A percentile compares a stretch with the other conserved stretches of the same genome.
Evolutionary conservation across 2,113 vertebrate species (phyloP).

Genomic region (human (Homo sapiens)): DNA sequence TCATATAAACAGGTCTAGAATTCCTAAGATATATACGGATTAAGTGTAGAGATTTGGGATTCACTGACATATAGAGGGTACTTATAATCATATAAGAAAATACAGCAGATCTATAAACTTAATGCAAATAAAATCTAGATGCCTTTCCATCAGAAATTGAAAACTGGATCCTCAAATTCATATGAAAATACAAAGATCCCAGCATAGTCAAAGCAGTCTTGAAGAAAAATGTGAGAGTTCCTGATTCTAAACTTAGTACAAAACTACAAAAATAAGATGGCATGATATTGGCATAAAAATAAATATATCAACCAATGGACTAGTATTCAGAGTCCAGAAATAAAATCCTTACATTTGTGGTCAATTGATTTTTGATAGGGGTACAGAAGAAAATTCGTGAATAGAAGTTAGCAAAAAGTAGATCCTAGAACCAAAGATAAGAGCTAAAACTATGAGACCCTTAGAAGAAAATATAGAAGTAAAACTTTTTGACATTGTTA

Average conservation of each 20-base stretch:
- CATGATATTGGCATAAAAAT: not conserved
- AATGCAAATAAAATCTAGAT: not conserved
- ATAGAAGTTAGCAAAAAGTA: not conserved
- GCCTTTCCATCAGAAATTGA: not conserved
- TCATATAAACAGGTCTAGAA: not conserved
- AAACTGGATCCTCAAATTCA: not conserved
- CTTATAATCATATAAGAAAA: not conserved
- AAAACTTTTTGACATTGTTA: not conserved
- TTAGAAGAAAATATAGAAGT: not conserved
- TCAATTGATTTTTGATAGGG: not conserved
- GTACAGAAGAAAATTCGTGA: not conserved
- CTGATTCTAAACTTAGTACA: not conserved
- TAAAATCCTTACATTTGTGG: not conserved
- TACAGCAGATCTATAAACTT: not conserved
- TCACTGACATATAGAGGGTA: not conserved
- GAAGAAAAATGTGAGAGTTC: not conserved
- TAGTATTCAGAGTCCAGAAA: not conserved
- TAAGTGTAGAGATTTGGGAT: not conserved
- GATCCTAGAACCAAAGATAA: not conserved
- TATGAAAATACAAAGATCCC: not conserved
- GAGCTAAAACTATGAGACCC: too few relatives aligned
- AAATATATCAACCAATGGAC: not conserved
- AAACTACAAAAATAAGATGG: not conserved
- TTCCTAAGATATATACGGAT: not conserved
- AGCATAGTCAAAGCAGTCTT: not conserved